Evolutionary conservation across 1,140 invertebrate genomes (phyloP).

Genomic region (Pseudomyrmex cubaensis): DNA sequence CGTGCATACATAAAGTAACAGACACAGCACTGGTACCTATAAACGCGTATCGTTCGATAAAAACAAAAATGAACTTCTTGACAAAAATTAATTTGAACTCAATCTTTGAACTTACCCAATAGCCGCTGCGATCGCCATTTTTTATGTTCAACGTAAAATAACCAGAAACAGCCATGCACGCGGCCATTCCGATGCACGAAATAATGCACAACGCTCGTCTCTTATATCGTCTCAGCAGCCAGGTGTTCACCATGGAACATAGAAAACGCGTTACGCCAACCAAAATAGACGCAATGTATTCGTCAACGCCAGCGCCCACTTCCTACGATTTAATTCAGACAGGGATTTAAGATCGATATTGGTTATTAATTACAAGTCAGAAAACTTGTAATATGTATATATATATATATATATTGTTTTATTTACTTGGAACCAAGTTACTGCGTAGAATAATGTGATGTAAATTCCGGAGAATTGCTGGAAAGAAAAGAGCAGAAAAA

Average conservation of each 20-base stretch:
- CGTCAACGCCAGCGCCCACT: conserved; percentile 84
- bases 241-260: conserved; percentile 86
- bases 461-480: conserved; percentile 89
- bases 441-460: conserved; percentile 89
- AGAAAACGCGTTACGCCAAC: conserved; percentile 88
- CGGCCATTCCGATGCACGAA: conserved; percentile 85
- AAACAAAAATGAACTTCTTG: not conserved
- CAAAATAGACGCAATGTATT: conserved; percentile 86
- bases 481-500: conserved; percentile 86
- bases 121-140: conserved; percentile 76
- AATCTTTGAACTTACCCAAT: conserved; percentile 67
- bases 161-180: conserved; percentile 85
- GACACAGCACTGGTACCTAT: conserved; percentile 81
- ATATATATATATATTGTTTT: conserved; percentile 1
- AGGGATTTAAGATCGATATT: not conserved
- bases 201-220: conserved; percentile 85
- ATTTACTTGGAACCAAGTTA: conserved; percentile 87
- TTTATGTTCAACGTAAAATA: conserved; percentile 84
- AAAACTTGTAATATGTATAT: not conserved
- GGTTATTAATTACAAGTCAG: not conserved
- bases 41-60: not conserved
- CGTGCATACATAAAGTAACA: conserved; percentile 86
- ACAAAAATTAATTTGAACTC: not conserved
- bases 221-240: conserved; percentile 84
- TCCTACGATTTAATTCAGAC: conserved; percentile 78